phyloP scores from a whole-genome alignment of 2,888 invertebrate species.

The Eubasilissa splendida region DNA sequence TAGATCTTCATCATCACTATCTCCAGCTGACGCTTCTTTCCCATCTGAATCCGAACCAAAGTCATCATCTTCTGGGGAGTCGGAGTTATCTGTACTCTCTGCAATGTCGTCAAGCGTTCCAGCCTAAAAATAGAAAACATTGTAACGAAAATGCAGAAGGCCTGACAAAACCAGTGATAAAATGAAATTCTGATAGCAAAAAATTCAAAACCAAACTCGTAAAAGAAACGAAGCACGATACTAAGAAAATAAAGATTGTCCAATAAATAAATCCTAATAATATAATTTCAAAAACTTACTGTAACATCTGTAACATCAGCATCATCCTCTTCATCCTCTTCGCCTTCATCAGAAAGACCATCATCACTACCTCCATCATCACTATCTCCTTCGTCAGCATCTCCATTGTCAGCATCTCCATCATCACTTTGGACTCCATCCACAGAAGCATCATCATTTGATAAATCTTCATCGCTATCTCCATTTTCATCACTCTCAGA shows the following conservation, averaged over 20 bases:
- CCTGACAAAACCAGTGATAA: neutral
- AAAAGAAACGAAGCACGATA: neutral
- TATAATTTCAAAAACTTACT: conserved; percentile 7
- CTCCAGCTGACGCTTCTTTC: conserved; percentile 61
- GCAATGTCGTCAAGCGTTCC: conserved; percentile 72
- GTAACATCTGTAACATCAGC: conserved; percentile 55
- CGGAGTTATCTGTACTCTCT: conserved; percentile 68
- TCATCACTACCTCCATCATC: conserved; percentile 63
- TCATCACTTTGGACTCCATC: conserved; percentile 61
- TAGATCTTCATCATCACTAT: conserved; percentile 76
- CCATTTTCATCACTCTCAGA: conserved; percentile 59
- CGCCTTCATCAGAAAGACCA: conserved; percentile 61
- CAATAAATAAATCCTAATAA: neutral
- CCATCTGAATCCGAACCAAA: conserved; percentile 62
- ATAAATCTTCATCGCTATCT: conserved; percentile 58
- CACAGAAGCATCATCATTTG: conserved; percentile 58
- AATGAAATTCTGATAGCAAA: neutral
- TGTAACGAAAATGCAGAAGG: neutral
- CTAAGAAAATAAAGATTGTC: neutral
- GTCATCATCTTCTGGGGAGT: conserved; percentile 64
- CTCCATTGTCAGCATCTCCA: conserved; percentile 64
- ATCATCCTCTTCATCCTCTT: conserved; percentile 48
- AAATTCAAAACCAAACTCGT: neutral
- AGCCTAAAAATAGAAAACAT: conserved; percentile 62
- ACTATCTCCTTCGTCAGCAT: conserved; percentile 63